Base-by-base conservation (phyloP, 1,140 invertebrate genomes). In the Drosophila baimaii region DNA sequence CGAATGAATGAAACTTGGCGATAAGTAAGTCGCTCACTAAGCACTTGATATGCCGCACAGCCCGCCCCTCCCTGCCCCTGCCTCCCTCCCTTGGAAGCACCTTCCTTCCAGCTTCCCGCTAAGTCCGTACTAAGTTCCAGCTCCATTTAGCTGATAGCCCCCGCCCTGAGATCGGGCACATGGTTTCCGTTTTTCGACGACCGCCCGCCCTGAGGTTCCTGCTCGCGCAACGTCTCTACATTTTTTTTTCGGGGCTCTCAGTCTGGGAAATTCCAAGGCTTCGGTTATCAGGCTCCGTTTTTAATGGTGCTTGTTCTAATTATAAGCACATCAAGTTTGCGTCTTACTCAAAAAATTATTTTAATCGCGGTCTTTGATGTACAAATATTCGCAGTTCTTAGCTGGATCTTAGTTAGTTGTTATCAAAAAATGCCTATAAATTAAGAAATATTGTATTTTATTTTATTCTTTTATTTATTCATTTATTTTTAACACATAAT, bases 1-100 rank as follows among this genome's bases (percentile, higher is more conserved):
- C 9, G 57, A 75, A 70, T 81, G 79, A 82, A 86, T 86, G 75
- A 86, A 88, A 64, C 76, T 79, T 63, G 52, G 75, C 56, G 82
- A 86, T 86, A 86, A 86, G 65, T 82, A 83, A 82, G 71, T 70
- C 62, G 59, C 35, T 66, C n/a, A 46, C 52, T 56, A 31, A 47
- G 31, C 31, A 56, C 29, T 77, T 80, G 61, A 65, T 80, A 43
- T 71, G 63, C 56, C 65, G 70, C 77, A 77, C 62, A 65, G 31
- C 59, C 6, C 33, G 68, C 13, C 27, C 23, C 41, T 25, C 5
- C 23, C 39, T n/a, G 21, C 47, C 29, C 46, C 46, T 27, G 15
- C 46, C 66, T 35, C 46, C 41, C 52, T 61, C 63, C 61, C 58
- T 61, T 61, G 46, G 33, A 35, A 58, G 43, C 66, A 88, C 79